Base-by-base conservation (phyloP, 2,113 vertebrate species). In the Pogona vitticeps region DNA sequence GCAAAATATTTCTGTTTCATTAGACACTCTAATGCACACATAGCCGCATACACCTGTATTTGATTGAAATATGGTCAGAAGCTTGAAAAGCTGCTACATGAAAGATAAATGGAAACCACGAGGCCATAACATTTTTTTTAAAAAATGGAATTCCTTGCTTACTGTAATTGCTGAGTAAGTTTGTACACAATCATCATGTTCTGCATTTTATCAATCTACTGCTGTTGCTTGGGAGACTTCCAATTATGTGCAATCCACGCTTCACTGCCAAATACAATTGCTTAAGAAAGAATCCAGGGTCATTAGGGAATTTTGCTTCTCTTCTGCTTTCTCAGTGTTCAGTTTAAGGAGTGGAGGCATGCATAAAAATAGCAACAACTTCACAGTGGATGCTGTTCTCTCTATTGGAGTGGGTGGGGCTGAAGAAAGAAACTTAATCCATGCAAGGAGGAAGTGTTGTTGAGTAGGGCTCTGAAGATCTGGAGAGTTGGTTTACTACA, bases 241-340 rank as follows among this genome's bases (percentile, higher is more conserved):
- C 77, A 80, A 38, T 80, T 40, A 80, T 80, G 21, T 23, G 14
- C 33, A 14, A 80, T 23, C 33, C 77, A 80, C n/a, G 58, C 56
- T 80, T 80, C 58, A 13, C 21, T 80, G 77, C 77, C 23, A 10
- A 38, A 80, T 36, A 80, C 58, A 80, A 80, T 80, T 80, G 58
- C 58, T 80, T 80, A 63, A 80, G 46, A 77, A 77, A 58, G 58
- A 80, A 61, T 61, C 77, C 33, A 63, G 58, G 15, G 33, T 80
- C 58, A 80, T 80, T 61, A 40, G 77, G 58, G 67, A 82, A 71
- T 26, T 56, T 82, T 56, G 65, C 42, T 82, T 15, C 9, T 71
- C 79, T 40, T 31, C 65, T 56, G 7, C 6, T 67, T 56, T 71
- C 31, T 52, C 65, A 56, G 46, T 31, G 15, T 68, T 67, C 26